Evolutionary conservation across 2,797 vertebrate species (phyloP).

Genomic region (Leucoraja ocellata): DNA sequence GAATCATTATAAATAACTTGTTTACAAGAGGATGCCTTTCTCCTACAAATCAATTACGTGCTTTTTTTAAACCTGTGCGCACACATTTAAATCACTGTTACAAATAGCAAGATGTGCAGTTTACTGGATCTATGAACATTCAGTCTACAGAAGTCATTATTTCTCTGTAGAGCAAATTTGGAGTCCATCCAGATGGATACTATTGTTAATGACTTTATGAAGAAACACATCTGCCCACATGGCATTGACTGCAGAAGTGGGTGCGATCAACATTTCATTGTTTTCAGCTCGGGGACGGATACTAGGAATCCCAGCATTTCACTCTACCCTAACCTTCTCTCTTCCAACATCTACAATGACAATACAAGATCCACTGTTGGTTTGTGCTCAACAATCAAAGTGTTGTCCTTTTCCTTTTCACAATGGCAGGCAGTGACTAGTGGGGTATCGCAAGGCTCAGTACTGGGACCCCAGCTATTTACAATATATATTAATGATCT

Average conservation of each 20-base stretch:
- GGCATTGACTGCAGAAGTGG: background rate
- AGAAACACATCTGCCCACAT: background rate
- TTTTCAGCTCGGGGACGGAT: background rate
- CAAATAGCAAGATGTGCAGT: background rate
- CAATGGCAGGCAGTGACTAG: too few species aligned
- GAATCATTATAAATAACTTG: background rate
- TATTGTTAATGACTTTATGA: background rate
- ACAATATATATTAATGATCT: too few species aligned
- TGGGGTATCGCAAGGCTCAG: too few species aligned
- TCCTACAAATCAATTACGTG: background rate
- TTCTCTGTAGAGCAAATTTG: background rate
- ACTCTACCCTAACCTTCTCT: background rate
- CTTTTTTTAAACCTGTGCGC: background rate
- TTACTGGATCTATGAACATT: background rate
- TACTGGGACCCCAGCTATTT: too few species aligned
- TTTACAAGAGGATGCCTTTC: background rate
- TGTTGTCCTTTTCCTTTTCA: too few species aligned
- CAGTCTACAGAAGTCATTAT: background rate
- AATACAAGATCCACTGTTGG: background rate
- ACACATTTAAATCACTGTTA: background rate
- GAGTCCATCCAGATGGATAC: too few species aligned
- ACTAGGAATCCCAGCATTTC: background rate
- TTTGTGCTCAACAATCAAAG: background rate
- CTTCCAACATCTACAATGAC: background rate
- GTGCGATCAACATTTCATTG: background rate